Percentiles rank a stretch among this genome's conserved stretches.
Evolutionary conservation across 2,113 vertebrate species (phyloP).

Genomic region (Hystrix brachyura): DNA sequence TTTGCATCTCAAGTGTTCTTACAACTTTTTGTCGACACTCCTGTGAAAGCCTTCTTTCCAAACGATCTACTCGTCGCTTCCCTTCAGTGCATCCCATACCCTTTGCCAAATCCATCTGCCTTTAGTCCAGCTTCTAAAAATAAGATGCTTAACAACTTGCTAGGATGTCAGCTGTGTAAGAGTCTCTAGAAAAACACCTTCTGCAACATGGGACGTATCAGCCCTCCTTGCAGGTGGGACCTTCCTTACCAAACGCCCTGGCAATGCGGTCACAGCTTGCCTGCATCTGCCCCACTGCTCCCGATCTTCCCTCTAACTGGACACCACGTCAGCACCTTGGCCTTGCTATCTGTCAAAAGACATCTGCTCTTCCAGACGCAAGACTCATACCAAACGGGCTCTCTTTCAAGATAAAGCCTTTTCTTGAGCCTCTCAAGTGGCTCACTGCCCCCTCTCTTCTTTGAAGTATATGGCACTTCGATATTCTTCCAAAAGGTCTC

Average conservation of each 20-base stretch:
- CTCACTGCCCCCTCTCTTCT: neutral
- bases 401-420: conserved; percentile 33
- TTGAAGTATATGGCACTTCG: neutral
- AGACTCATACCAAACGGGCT: neutral
- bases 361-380: neutral
- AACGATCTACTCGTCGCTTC: neutral
- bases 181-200: neutral
- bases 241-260: neutral
- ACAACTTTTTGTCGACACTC: neutral
- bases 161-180: neutral
- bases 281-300: neutral
- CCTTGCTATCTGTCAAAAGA: neutral
- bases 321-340: neutral
- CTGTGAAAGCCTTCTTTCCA: neutral
- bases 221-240: neutral
- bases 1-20: neutral
- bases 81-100: neutral
- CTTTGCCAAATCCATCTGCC: neutral
- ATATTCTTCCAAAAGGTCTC: neutral
- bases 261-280: fast-evolving
- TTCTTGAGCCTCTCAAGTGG: neutral
- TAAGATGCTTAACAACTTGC: neutral
- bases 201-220: neutral
- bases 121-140: neutral
- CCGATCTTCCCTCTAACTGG: neutral